Evolutionary conservation across 2,888 invertebrate species (phyloP).

Genomic region (Mechanitis messenoides): DNA sequence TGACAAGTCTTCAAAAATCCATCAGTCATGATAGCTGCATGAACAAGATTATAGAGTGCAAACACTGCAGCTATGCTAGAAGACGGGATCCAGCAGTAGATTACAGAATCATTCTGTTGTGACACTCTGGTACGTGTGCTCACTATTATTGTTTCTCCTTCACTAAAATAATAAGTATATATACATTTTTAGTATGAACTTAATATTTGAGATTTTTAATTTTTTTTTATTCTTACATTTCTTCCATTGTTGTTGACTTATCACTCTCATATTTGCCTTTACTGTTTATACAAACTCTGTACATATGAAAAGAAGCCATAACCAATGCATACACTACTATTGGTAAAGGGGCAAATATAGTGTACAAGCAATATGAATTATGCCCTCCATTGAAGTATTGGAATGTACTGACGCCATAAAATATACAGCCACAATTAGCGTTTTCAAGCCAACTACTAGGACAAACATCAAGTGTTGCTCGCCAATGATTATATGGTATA

Average conservation of each 20-base stretch:
- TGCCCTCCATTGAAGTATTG: slow-evolving; percentile 81
- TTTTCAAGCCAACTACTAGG: slow-evolving; percentile 73
- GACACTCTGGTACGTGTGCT: slow-evolving; percentile 77
- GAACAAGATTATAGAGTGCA: slow-evolving; percentile 80
- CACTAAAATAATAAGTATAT: slow-evolving; percentile 61
- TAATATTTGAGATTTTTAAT: background rate
- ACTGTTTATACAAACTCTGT: slow-evolving; percentile 79
- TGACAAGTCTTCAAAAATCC: slow-evolving; percentile 86
- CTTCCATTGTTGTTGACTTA: slow-evolving; percentile 64
- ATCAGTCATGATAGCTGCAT: slow-evolving; percentile 82
- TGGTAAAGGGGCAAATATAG: slow-evolving; percentile 80
- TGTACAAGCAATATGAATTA: slow-evolving; percentile 79
- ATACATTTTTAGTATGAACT: background rate
- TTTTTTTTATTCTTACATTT: slow-evolving; percentile 57
- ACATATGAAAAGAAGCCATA: slow-evolving; percentile 82
- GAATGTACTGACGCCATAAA: slow-evolving; percentile 78
- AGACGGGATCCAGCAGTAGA: slow-evolving; percentile 83
- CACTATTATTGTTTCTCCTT: slow-evolving; percentile 81
- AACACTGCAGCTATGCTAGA: slow-evolving; percentile 79
- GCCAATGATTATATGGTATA: slow-evolving; percentile 83
- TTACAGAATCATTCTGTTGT: slow-evolving; percentile 76
- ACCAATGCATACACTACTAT: slow-evolving; percentile 78
- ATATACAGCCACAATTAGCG: slow-evolving; percentile 82
- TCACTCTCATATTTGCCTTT: slow-evolving; percentile 72
- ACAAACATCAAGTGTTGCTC: slow-evolving; percentile 80